Evolutionary conservation across 2,888 invertebrate species (phyloP), one percentile per base, ranked within the genome.

Genomic region (Sinhomidia bicolor): DNA sequence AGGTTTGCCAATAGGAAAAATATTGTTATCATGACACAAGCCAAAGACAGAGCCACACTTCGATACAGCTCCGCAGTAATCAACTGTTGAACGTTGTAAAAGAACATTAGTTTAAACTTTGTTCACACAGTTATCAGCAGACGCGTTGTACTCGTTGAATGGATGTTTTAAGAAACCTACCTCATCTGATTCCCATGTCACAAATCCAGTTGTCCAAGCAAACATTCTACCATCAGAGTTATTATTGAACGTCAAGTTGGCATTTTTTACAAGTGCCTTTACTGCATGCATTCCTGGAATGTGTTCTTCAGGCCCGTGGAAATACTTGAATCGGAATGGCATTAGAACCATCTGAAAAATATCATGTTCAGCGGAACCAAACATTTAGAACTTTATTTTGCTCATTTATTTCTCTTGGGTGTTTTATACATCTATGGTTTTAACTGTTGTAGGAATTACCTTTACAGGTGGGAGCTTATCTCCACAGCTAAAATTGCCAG

Each of bases 21-120:
- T 0, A 97, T 97, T 92, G 96, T 96, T 17, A 95, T 93, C 96
- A 97, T 96, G 0, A 97, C 97, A 93, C 96, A 96, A 51, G 96
- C 93, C 79, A 97, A 94, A 0, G 97, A 97, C 68, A 97, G 93
- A 85, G 96, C 95, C 79, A 97, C 94, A 93, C 97, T 97, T 90
- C 97, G 94, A 91, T 96, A 95, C 12, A 97, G 95, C 94, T 97
- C 97, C 29, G 94, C 94, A 6, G 95, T 95, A 89, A 97, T 96
- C 12, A 96, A 93, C 94, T 95, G 90, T 36, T 36, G n/a, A n/a
- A n/a, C n/a, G n/a, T n/a, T n/a, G n/a, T n/a, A n/a, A n/a, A n/a
- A n/a, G n/a, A n/a, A n/a, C n/a, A n/a, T n/a, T n/a, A n/a, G n/a
- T n/a, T n/a, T n/a, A n/a, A n/a, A n/a, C n/a, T n/a, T n/a, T n/a